Conservation (phyloP, 2,888 invertebrate genomes). For the Drosophila pegasa region DNA sequence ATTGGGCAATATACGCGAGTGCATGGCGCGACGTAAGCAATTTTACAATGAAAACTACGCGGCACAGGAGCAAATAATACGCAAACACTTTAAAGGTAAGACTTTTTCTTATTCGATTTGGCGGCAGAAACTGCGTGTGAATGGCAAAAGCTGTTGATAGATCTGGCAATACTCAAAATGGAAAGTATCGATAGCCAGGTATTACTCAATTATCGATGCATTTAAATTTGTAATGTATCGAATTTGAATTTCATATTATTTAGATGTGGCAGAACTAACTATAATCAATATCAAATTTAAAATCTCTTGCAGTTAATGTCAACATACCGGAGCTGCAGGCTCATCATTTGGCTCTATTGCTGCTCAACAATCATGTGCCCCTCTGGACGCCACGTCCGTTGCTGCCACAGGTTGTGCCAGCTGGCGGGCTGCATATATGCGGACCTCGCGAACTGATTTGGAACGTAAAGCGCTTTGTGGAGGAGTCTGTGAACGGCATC, state of each 20-base stretch:
- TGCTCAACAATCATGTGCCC: slow-evolving; percentile 86
- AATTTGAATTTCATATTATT: neutral
- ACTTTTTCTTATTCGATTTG: slow-evolving; percentile 5
- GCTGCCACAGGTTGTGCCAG: slow-evolving; percentile 85
- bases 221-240: neutral
- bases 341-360: slow-evolving; percentile 84
- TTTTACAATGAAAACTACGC: slow-evolving; percentile 77
- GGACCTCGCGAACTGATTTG: slow-evolving; percentile 82
- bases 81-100: slow-evolving; percentile 82
- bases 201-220: neutral
- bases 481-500: slow-evolving; percentile 84
- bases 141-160: neutral
- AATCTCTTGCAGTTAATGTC: slow-evolving; percentile 27
- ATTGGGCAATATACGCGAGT: slow-evolving; percentile 85
- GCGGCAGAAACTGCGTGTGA: slow-evolving; percentile 16
- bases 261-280: neutral
- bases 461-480: slow-evolving; percentile 84
- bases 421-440: slow-evolving; percentile 86
- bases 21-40: slow-evolving; percentile 77
- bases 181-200: neutral
- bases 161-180: slow-evolving; percentile 4
- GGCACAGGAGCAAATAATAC: slow-evolving; percentile 80
- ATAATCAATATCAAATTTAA: neutral
- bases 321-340: slow-evolving; percentile 84
- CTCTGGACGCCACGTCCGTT: slow-evolving; percentile 85